Evolutionary conservation across 2,888 invertebrate genomes (phyloP), one percentile per base, ranked within the genome.

Genomic region (Rhyacophila evoluta): DNA sequence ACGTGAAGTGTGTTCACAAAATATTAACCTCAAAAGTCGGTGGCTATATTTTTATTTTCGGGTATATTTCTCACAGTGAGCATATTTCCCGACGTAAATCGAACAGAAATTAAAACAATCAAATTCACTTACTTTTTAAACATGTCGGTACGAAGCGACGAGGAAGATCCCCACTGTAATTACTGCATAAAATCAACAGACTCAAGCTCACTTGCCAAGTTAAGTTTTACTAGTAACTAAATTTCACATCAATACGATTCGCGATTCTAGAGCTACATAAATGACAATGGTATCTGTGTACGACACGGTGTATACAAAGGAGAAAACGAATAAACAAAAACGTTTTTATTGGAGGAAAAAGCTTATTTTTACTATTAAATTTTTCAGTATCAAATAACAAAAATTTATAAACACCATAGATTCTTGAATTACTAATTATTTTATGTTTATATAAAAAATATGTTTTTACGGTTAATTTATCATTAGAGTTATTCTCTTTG

Each of bases 61-160:
- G 55, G 75, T 15, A 28, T 11, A 38, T 29, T 11, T 74, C 37
- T 55, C 37, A 25, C 3, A 2, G 33, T n/a, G 41, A 74, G n/a
- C 2, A 74, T 74, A 74, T 19, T 71, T 37, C 15, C 25, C 4
- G 25, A 74, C 28, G 15, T 11, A 74, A 78, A 29, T 70, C 41
- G 11, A 70, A 55, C 72, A 11, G 19, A 38, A 70, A 28, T 6
- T 19, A 28, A 69, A 55, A n/a, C n/a, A 37, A 78, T 12, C 8
- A 55, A 15, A 36, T 73, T 36, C 79, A 89, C 89, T 89, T 85
- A 89, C 89, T 89, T 89, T 84, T 89, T 89, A 81, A 89, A 89
- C 89, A 89, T 89, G 82, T 68, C 15, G 27, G 1, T 28, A 4
- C 15, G n/a, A 28, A 11, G 19, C 28, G 27, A 29, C 74, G 78